These are phyloP conservation scores for Kryptopterus vitreolus DNA, from an alignment of 2,797 vertebrate genomes.

Conservation along the genomic window DNA sequence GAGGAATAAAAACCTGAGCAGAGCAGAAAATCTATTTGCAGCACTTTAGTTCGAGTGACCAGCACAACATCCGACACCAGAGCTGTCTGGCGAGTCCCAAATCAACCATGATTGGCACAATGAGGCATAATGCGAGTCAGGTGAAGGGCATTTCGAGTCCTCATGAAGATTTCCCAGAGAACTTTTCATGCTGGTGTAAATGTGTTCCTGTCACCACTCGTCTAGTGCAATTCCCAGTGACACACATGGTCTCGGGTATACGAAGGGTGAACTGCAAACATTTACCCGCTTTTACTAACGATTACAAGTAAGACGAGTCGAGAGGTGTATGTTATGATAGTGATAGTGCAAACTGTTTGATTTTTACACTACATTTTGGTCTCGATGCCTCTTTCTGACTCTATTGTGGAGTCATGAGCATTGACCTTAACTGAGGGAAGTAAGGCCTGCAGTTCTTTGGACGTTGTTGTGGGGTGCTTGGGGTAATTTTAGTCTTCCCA, in stretches of 20 bases:
- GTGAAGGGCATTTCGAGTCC: background rate
- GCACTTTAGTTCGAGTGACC: background rate
- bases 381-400: too few species aligned
- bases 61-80: background rate
- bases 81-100: background rate
- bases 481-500: too few species aligned
- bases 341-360: too few species aligned
- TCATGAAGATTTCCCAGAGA: too few species aligned
- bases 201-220: too few species aligned
- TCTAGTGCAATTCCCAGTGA: background rate
- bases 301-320: background rate
- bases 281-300: background rate
- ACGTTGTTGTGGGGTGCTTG: too few species aligned
- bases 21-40: background rate
- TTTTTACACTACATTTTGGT: background rate
- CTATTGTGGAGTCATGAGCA: too few species aligned
- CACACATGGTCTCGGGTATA: background rate
- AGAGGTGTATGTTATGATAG: background rate
- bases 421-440: too few species aligned
- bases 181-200: too few species aligned
- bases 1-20: background rate
- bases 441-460: too few species aligned
- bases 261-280: background rate
- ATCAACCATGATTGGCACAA: background rate
- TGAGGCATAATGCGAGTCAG: background rate